Evolutionary conservation across 2,797 vertebrate species (phyloP), one percentile per base, ranked within the genome.

Genomic region (Oryzias sinensis): DNA sequence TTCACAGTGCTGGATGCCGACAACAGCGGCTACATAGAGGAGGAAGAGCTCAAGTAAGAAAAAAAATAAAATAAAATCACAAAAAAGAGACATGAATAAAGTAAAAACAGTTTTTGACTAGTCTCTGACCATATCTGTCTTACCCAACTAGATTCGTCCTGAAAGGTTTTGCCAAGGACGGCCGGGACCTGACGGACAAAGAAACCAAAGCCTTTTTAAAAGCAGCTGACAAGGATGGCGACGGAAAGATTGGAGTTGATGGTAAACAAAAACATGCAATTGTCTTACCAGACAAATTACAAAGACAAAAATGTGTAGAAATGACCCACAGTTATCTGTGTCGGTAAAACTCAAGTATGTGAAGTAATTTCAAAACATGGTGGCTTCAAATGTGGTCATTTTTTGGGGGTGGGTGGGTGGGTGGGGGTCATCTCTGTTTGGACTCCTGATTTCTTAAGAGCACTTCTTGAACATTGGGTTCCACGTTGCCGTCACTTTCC

Each of bases 141-240:
- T 53, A 42, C 59, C 27, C 11, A 46, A 0, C 13, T 48, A 98
- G 96, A 79, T 94, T 85, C 58, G 88, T 99, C 62, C 88, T 98
- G 86, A 94, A 95, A 79, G 91, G 93, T 51, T 98, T 98, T 62
- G 75, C 91, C 62, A 80, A 92, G 58, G 86, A 94, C 14, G 95
- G 94, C 81, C 90, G 97, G 72, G 93, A 94, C 76, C 88, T 99
- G 74, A 93, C 95, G 33, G 93, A 92, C 70, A 93, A 93, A 80
- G 97, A 99, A 92, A 97, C 94, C 46, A 95, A 95, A 92, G 85
- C 53, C 15, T 93, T 99, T 83, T 80, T 99, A 88, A 83, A 79
- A 51, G 96, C 96, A 48, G 97, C 94, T 20, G 97, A 99, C 85
- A 96, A 97, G 90, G 96, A 99, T 0, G 95, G 96, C 57, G 96